phyloP scores from a whole-genome alignment of 2,888 invertebrate genomes.

The Cyaniris semiargus region DNA sequence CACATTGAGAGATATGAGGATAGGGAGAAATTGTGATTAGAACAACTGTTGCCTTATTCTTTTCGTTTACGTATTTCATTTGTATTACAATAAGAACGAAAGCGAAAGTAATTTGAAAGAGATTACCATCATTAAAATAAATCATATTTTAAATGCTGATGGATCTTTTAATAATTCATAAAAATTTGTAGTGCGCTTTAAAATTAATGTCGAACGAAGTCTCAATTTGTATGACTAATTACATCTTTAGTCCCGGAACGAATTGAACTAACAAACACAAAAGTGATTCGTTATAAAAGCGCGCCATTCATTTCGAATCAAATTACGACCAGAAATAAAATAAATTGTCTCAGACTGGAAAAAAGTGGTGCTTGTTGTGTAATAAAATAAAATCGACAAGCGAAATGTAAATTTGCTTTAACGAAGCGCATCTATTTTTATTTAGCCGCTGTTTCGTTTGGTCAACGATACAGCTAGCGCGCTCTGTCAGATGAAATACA shows the following conservation, averaged over 20 bases:
- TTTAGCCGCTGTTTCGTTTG: constrained; percentile 49
- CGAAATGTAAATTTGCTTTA: constrained; percentile 72
- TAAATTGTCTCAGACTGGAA: constrained; percentile 47
- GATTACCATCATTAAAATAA: neutral
- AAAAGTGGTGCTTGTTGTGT: constrained; percentile 52
- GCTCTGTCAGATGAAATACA: constrained; percentile 33
- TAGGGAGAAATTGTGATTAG: neutral
- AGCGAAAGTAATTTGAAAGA: neutral
- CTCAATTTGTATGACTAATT: constrained; percentile 25
- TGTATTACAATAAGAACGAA: neutral
- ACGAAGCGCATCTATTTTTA: constrained; percentile 69
- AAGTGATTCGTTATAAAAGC: constrained; percentile 26
- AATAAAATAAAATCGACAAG: constrained; percentile 60
- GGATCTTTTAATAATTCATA: neutral
- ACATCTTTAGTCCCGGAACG: constrained; percentile 19
- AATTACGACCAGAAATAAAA: constrained; percentile 49
- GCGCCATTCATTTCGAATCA: constrained; percentile 48
- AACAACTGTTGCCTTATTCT: neutral
- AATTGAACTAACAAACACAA: constrained; percentile 28
- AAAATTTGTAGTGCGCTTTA: neutral
- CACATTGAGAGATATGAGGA: neutral
- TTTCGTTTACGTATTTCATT: neutral
- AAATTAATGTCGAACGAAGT: constrained; percentile 5
- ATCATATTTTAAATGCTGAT: neutral
- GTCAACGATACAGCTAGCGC: constrained; percentile 40